Evolutionary conservation across 2,888 invertebrate species (phyloP).

Genomic region (Epirrhoe alternata): DNA sequence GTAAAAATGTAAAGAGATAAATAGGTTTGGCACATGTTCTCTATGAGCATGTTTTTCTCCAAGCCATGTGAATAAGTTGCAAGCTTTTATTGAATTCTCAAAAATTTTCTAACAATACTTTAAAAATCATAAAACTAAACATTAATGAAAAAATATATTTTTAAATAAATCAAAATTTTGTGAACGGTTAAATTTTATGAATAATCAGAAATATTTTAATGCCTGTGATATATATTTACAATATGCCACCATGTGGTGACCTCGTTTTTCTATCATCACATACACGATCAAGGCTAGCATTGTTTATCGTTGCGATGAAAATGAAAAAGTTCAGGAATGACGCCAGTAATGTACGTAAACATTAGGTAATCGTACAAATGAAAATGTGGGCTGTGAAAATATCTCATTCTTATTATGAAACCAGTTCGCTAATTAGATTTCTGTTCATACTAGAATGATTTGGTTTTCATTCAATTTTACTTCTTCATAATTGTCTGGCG

Average conservation of each 20-base stretch:
- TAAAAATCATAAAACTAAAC: background rate
- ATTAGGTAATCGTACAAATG: too few relatives aligned
- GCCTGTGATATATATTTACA: background rate
- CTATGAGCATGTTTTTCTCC: too few relatives aligned
- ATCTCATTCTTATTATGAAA: background rate
- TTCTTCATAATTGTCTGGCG: background rate
- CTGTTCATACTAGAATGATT: background rate
- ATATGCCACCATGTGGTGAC: conserved; percentile 5
- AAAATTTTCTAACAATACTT: too few relatives aligned
- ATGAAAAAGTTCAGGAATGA: conserved; percentile 5
- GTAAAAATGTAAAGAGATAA: background rate
- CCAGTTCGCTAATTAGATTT: background rate
- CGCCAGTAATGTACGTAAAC: conserved; percentile 10
- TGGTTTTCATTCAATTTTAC: background rate
- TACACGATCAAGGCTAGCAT: conserved; percentile 2
- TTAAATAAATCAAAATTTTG: background rate
- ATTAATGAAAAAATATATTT: background rate
- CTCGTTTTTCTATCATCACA: conserved; percentile 14
- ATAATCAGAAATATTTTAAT: background rate
- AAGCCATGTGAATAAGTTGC: too few relatives aligned
- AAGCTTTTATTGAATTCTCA: too few relatives aligned
- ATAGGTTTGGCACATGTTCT: background rate
- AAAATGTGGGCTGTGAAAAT: background rate
- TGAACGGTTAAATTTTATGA: background rate
- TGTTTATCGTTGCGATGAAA: conserved; percentile 1